A percentile compares a stretch with the other conserved stretches of the same genome.
phyloP scores from a whole-genome alignment of 2,113 vertebrate species.

The Centropus bengalensis region DNA sequence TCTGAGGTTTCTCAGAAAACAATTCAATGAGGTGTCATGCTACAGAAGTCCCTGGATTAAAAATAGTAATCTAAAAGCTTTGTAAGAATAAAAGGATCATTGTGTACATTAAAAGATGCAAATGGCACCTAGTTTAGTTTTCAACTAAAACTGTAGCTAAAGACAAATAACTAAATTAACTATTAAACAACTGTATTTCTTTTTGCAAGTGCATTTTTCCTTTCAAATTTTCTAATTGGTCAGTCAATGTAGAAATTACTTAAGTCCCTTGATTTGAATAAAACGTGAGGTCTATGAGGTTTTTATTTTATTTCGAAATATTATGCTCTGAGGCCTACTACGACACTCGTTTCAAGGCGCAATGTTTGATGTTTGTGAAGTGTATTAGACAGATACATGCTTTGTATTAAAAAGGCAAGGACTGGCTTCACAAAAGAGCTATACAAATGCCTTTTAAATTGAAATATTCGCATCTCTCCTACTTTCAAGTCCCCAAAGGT shows the following conservation, averaged over 20 bases:
- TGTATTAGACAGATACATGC: neutral
- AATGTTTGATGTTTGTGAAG: neutral
- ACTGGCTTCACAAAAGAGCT: conserved; percentile 24
- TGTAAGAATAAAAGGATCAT: neutral
- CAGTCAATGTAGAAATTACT: neutral
- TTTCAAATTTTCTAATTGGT: neutral
- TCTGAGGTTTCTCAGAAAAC: neutral
- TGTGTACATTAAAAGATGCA: neutral
- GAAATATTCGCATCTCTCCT: conserved; percentile 75
- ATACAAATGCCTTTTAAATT: conserved; percentile 86
- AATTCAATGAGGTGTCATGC: neutral
- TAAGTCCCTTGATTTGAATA: neutral
- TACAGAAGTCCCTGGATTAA: neutral
- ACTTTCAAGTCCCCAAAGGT: conserved; percentile 75
- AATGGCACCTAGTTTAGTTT: neutral
- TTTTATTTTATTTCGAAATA: conserved; percentile 18
- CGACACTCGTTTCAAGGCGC: conserved; percentile 17
- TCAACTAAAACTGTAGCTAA: neutral
- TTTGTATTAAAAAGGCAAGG: conserved; percentile 40
- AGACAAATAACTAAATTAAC: neutral
- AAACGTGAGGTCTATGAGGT: neutral
- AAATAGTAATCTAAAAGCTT: neutral
- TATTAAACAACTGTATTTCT: neutral
- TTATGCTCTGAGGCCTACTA: neutral
- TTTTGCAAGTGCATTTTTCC: neutral